Evolutionary conservation across 2,888 invertebrate genomes (phyloP), one percentile per base, ranked within the genome.

Genomic region (Zelleria hepariella): DNA sequence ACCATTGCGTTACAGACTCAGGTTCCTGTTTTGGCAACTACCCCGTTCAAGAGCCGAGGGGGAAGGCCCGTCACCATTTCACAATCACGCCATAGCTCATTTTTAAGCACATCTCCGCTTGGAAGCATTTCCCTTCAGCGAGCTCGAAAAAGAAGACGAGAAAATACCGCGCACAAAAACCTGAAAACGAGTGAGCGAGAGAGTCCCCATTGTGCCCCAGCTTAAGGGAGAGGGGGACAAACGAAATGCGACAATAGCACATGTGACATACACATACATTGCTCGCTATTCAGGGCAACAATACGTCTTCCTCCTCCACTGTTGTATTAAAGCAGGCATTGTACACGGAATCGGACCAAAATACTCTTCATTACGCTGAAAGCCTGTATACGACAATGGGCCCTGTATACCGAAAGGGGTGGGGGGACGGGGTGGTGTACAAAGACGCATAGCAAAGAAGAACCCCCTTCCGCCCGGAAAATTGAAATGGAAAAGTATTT

Each of bases 301-400:
- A 87, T 82, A 78, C 78, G 80, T 72, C 80, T 80, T 82, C 83
- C 84, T 86, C 84, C 86, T 82, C 78, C 67, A 73, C 75, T 83
- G 78, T 86, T 82, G 87, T 88, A 86, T 86, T 86, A 88, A 84
- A 86, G 83, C 80, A 72, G 63, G 74, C 69, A 86, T 87, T 88
- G 88, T 88, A 72, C 61, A 74, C 79, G 70, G 82, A 89, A 89
- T 89, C 87, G 88, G 86, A 88, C 89, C 87, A 89, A 89, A 89
- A 89, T 89, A 86, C 88, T 89, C 89, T 89, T 89, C 89, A 89
- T 89, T 89, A 89, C 86, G 82, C 80, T 88, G 89, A 89, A 88
- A 89, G 89, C 89, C 86, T 82, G 85, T 84, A 82, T 82, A 80
- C 82, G 82, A 88, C 88, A 88, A 88, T 87, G 78, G 82, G 32